Evolutionary conservation across 2,888 invertebrate genomes (phyloP).

Genomic region (Eristalis pertinax): DNA sequence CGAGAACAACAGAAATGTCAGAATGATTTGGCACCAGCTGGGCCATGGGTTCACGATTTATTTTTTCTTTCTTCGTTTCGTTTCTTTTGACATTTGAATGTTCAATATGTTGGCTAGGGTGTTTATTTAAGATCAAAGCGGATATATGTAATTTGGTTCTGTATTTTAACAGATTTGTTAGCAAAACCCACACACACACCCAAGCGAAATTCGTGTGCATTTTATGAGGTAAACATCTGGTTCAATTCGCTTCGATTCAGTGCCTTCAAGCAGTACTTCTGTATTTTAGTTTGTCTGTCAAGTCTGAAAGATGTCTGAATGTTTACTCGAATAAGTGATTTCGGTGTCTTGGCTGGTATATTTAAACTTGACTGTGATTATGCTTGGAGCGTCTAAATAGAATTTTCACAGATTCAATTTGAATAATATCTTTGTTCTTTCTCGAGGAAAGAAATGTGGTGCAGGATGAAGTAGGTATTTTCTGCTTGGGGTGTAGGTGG

Average conservation of each 20-base stretch:
- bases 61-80: background rate
- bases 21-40: slow-evolving; percentile 4
- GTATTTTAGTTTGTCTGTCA: slow-evolving; percentile 1
- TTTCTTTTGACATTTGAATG: background rate
- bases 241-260: slow-evolving; percentile 1
- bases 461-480: background rate
- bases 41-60: background rate
- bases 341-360: background rate
- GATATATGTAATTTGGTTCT: background rate
- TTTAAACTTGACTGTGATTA: slow-evolving; percentile 7
- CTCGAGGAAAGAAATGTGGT: background rate
- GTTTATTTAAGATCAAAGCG: slow-evolving; percentile 34
- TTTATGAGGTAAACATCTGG: slow-evolving; percentile 7
- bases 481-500: background rate
- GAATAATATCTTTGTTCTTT: background rate
- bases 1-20: slow-evolving; percentile 14
- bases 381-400: background rate
- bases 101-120: slow-evolving; percentile 2
- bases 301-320: background rate
- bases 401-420: background rate
- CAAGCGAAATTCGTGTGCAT: background rate
- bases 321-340: slow-evolving; percentile 7
- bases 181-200: background rate
- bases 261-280: slow-evolving; percentile 20
- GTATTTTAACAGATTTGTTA: background rate